phyloP scores from a whole-genome alignment of 2,888 invertebrate species.

The Amiota communis region DNA sequence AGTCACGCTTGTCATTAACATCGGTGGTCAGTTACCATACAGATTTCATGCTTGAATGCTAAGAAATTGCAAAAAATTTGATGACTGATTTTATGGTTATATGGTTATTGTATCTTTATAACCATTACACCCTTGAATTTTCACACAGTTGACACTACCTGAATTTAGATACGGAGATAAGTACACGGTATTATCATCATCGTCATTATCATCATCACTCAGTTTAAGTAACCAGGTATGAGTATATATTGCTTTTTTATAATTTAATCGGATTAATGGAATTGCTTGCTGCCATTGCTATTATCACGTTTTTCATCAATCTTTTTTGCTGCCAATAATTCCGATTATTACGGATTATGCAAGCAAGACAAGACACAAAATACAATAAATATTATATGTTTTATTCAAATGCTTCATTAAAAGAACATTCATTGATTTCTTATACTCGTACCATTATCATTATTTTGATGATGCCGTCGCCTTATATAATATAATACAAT shows the following conservation, averaged over 20 bases:
- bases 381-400: not conserved
- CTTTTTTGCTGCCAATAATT: conserved; percentile 62
- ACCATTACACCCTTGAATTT: conserved; percentile 59
- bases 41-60: no score
- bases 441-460: not conserved
- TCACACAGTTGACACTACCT: conserved; percentile 59
- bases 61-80: no score
- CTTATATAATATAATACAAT: not conserved
- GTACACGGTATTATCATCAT: no score
- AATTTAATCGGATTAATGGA: conserved; percentile 57
- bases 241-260: not conserved
- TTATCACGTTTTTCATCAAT: conserved; percentile 67
- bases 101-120: conserved; percentile 51
- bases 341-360: conserved; percentile 10
- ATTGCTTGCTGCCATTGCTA: conserved; percentile 39
- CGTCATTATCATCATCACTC: conserved; percentile 48
- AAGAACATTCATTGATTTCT: not conserved
- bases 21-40: no score
- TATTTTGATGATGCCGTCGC: not conserved
- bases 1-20: no score
- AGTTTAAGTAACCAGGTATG: conserved; percentile 60
- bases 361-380: not conserved
- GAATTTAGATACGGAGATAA: no score
- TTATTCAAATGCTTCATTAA: conserved; percentile 21
- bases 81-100: conserved; percentile 34